These are phyloP conservation scores for Orchesella flavescens DNA, from an alignment of 2,888 invertebrate species.

Conservation along the genomic window DNA sequence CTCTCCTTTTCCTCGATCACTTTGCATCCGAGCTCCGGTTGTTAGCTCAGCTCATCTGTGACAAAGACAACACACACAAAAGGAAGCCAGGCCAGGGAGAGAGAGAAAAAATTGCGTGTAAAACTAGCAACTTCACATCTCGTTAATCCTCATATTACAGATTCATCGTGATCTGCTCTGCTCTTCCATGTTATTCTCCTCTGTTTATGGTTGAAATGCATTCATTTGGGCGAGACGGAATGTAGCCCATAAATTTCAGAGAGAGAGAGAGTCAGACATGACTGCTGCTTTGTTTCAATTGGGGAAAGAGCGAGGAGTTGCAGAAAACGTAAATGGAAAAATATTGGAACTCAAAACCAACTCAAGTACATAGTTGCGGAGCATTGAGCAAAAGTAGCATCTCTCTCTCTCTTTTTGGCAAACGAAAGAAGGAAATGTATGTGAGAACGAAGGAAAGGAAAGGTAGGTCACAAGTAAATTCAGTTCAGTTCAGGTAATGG, in stretches of 20 bases:
- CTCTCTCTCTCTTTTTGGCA: constrained; percentile 53
- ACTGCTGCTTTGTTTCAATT: constrained; percentile 3
- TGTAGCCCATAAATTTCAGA: constrained; percentile 57
- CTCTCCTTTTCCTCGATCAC: no score
- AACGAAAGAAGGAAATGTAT: constrained; percentile 45
- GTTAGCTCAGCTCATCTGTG: not conserved
- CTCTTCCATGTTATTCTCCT: constrained; percentile 35
- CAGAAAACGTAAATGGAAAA: constrained; percentile 25
- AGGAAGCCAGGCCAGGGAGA: no score
- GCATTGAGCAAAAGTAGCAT: not conserved
- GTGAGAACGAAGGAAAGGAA: constrained; percentile 25
- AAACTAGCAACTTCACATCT: constrained; percentile 49
- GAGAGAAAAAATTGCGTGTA: constrained; percentile 23
- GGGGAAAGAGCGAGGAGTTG: not conserved
- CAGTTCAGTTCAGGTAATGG: constrained; percentile 40
- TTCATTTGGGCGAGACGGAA: constrained; percentile 61
- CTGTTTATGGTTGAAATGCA: constrained; percentile 61
- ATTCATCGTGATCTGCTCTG: constrained; percentile 45
- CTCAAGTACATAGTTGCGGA: not conserved
- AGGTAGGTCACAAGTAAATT: constrained; percentile 48
- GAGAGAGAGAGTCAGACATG: not conserved
- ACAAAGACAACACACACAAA: constrained; percentile 8
- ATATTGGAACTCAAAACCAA: constrained; percentile 32
- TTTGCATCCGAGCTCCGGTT: not conserved
- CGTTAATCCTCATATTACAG: constrained; percentile 56